Evolutionary conservation across 37 sponge, comb jelly and placozoan genomes (phyloP).

Genomic region (Haliclona indistincta): DNA sequence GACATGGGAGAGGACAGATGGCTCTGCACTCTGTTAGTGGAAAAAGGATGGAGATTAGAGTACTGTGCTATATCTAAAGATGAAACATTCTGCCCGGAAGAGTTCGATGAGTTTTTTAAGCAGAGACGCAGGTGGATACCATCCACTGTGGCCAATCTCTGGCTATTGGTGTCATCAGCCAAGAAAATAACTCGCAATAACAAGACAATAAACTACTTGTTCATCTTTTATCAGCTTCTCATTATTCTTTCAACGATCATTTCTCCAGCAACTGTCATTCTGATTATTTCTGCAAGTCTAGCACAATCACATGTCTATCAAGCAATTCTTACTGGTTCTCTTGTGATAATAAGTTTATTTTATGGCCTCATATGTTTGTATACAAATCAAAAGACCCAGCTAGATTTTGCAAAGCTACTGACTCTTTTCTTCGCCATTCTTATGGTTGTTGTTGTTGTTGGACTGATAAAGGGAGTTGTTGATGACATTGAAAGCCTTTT

Average conservation of each 20-base stretch:
- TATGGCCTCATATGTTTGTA: constrained; percentile 66
- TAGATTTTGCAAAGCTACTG: constrained; percentile 58
- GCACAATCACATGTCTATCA: constrained; percentile 28
- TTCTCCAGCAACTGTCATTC: constrained; percentile 78
- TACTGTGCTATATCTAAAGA: constrained; percentile 84
- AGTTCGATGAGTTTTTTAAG: constrained; percentile 85
- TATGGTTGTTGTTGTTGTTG: constrained; percentile 67
- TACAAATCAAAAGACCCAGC: constrained; percentile 46
- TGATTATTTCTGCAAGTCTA: constrained; percentile 73
- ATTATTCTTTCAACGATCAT: constrained; percentile 79
- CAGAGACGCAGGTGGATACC: constrained; percentile 92
- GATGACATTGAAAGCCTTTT: constrained; percentile 5
- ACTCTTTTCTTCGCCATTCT: constrained; percentile 70
- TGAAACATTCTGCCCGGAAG: constrained; percentile 78
- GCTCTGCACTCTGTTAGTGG: constrained; percentile 90
- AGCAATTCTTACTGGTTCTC: not conserved
- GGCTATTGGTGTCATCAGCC: constrained; percentile 43
- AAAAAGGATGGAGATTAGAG: constrained; percentile 83
- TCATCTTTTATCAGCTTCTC: constrained; percentile 75
- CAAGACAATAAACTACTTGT: constrained; percentile 64
- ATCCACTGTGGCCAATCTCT: constrained; percentile 85
- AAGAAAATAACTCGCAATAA: constrained; percentile 48
- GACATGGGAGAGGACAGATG: constrained; percentile 97
- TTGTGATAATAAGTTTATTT: constrained; percentile 37
- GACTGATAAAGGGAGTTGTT: constrained; percentile 35